A percentile compares a stretch with the other conserved stretches of the same genome.
Evolutionary conservation across 2,888 invertebrate species (phyloP).

Genomic region (Acanthococcus lagerstroemiae): DNA sequence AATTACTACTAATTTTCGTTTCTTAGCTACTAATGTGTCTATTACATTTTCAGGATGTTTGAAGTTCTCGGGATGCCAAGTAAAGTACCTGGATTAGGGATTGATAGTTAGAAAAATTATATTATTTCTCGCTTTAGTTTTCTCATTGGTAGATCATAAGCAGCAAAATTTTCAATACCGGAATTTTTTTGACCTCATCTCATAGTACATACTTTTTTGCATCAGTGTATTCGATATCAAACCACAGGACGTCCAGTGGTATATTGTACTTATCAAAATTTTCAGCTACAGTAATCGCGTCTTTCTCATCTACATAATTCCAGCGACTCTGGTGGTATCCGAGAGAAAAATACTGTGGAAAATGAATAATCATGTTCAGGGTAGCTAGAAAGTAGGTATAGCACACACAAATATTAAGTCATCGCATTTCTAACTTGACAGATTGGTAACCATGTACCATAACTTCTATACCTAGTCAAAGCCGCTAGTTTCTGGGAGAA

Average conservation of each 20-base stretch:
- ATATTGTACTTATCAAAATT: slow-evolving; percentile 85
- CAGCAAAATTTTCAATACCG: neutral
- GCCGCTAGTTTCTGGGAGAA: too few species aligned
- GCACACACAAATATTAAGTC: too few species aligned
- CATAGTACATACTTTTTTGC: slow-evolving; percentile 57
- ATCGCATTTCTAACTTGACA: too few species aligned
- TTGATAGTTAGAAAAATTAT: too few species aligned
- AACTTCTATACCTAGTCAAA: too few species aligned
- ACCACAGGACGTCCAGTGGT: slow-evolving; percentile 92
- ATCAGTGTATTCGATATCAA: slow-evolving; percentile 98
- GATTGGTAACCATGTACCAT: too few species aligned
- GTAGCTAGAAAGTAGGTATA: too few species aligned
- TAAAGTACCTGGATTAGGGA: slow-evolving; percentile 80
- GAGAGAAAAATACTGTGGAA: slow-evolving; percentile 56
- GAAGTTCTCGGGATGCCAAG: slow-evolving; percentile 91
- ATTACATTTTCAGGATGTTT: slow-evolving; percentile 78
- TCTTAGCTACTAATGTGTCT: slow-evolving; percentile 75
- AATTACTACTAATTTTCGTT: slow-evolving; percentile 86
- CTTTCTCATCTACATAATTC: slow-evolving; percentile 95
- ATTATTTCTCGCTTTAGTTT: neutral
- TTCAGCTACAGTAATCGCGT: slow-evolving; percentile 72
- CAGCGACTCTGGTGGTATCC: slow-evolving; percentile 96
- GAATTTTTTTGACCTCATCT: too few species aligned
- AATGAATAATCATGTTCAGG: too few species aligned
- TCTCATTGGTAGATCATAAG: neutral